Evolutionary conservation across 2,113 vertebrate genomes (phyloP).

Genomic region (Nerophis lumbriciformis): DNA sequence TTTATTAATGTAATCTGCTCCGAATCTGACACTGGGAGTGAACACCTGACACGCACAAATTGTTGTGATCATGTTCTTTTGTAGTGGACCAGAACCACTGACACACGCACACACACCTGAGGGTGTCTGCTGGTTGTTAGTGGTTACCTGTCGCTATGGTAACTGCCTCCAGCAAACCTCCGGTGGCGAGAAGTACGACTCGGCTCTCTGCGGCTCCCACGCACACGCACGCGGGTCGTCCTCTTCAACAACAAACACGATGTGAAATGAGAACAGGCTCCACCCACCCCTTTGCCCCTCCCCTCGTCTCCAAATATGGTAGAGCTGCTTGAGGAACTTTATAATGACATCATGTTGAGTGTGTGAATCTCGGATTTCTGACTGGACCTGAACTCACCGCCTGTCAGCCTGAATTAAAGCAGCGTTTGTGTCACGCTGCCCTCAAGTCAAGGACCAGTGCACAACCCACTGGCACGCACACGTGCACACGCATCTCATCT

Average conservation of each 20-base stretch:
- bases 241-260: too few relatives aligned
- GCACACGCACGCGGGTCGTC: slow-evolving; percentile 8
- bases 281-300: neutral
- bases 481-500: neutral
- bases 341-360: neutral
- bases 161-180: slow-evolving; percentile 60
- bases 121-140: slow-evolving; percentile 65
- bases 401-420: slow-evolving; percentile 1
- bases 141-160: slow-evolving; percentile 78
- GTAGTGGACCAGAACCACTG: neutral
- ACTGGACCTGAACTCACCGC: slow-evolving; percentile 8
- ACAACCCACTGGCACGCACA: neutral
- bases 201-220: slow-evolving; percentile 5
- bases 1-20: slow-evolving; percentile 44
- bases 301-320: neutral
- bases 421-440: neutral
- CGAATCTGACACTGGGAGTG: slow-evolving; percentile 42
- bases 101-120: slow-evolving; percentile 8
- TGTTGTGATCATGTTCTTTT: neutral
- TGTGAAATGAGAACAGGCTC: neutral
- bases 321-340: neutral
- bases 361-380: neutral
- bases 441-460: neutral
- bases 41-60: slow-evolving; percentile 40
- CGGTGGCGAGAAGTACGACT: slow-evolving; percentile 27